phyloP scores from a whole-genome alignment of 2,797 vertebrate genomes.

The Paramormyrops hopkinsi region DNA sequence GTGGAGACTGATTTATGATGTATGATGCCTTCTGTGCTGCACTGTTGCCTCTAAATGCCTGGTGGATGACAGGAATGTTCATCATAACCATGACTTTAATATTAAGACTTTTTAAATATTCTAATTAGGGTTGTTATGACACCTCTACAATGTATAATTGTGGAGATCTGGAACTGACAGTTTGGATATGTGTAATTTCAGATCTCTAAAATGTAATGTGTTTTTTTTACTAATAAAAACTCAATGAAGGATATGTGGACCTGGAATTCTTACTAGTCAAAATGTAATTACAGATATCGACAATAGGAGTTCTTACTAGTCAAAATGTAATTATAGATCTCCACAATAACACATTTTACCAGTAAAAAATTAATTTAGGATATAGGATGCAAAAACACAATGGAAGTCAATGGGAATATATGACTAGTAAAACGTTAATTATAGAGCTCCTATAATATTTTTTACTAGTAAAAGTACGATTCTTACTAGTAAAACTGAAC shows the following conservation, averaged over 20 bases:
- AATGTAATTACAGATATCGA: background rate
- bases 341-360: background rate
- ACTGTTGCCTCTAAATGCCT: constrained; percentile 11
- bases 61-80: background rate
- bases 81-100: background rate
- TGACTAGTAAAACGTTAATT: no score
- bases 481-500: no score
- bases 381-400: no score
- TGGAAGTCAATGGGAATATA: no score
- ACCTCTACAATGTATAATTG: background rate
- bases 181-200: background rate
- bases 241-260: no score
- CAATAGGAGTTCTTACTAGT: background rate
- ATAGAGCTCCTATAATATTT: background rate
- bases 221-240: background rate
- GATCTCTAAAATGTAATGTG: background rate
- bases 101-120: background rate
- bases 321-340: background rate
- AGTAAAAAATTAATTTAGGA: no score
- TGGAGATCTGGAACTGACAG: background rate
- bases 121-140: background rate
- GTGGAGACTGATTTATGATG: background rate
- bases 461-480: background rate
- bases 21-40: constrained; percentile 13
- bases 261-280: background rate